Conservation (phyloP, 2,888 invertebrate genomes). For the Maniola hyperantus region DNA sequence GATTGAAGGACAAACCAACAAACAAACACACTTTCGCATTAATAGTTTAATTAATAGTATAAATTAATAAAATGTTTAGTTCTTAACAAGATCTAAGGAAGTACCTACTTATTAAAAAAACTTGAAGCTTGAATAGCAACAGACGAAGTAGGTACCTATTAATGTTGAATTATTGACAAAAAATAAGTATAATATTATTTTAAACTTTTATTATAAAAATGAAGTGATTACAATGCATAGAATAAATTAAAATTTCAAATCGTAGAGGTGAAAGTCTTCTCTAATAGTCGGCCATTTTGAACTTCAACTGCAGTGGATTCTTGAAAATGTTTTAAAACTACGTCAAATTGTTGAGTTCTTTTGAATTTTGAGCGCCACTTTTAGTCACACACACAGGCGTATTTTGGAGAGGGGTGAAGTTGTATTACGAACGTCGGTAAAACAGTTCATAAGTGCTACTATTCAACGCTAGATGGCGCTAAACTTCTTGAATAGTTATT, state of each 20-base stretch:
- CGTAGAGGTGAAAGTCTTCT: slow-evolving; percentile 8
- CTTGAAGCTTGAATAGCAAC: too few species aligned
- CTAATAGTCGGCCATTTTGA: slow-evolving; percentile 33
- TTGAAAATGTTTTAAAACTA: slow-evolving; percentile 40
- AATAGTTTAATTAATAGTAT: too few species aligned
- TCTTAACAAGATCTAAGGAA: too few species aligned
- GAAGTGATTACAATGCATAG: neutral
- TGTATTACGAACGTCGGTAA: slow-evolving; percentile 52
- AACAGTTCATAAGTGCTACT: slow-evolving; percentile 47
- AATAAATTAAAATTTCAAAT: slow-evolving; percentile 10
- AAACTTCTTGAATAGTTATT: slow-evolving; percentile 15
- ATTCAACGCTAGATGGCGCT: slow-evolving; percentile 41
- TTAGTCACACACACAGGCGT: slow-evolving; percentile 56
- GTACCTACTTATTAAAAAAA: too few species aligned
- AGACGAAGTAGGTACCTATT: too few species aligned
- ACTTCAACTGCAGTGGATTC: slow-evolving; percentile 24
- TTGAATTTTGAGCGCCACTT: slow-evolving; percentile 62
- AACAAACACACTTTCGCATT: too few species aligned
- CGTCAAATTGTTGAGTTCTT: slow-evolving; percentile 35
- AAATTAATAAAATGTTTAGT: too few species aligned
- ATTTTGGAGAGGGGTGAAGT: slow-evolving; percentile 42
- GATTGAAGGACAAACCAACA: too few species aligned
- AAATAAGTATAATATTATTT: too few species aligned
- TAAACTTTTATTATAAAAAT: too few species aligned
- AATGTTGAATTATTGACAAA: too few species aligned